A percentile compares a stretch with the other conserved stretches of the same genome.
These are phyloP conservation scores for Idaea straminata DNA, from an alignment of 2,888 invertebrate species.

Conservation along the genomic window DNA sequence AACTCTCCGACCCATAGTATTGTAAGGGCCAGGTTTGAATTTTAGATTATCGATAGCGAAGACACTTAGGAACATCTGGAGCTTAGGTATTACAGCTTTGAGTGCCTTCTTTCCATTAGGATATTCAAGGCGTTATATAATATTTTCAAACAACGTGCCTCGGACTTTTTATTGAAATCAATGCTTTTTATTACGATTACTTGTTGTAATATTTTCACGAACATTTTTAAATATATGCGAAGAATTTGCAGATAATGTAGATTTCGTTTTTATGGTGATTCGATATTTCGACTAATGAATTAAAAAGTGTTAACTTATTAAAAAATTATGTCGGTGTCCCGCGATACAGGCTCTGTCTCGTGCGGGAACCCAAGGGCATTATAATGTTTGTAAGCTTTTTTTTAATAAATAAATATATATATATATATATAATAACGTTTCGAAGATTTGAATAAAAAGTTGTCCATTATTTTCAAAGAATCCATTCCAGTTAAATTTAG, in stretches of 20 bases:
- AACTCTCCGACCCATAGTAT: neutral
- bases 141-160: neutral
- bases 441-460: too few species aligned
- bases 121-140: neutral
- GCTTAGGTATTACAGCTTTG: neutral
- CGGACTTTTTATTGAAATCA: neutral
- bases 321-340: too few species aligned
- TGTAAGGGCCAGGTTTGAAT: slow-evolving; percentile 11
- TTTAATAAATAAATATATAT: too few species aligned
- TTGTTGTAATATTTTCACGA: neutral
- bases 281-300: neutral
- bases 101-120: neutral
- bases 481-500: too few species aligned
- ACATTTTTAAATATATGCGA: neutral
- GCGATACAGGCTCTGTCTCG: too few species aligned
- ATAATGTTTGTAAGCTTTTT: too few species aligned
- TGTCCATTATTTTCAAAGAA: too few species aligned
- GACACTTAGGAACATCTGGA: slow-evolving; percentile 4
- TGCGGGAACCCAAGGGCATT: too few species aligned
- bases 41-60: slow-evolving; percentile 19
- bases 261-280: neutral
- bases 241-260: neutral
- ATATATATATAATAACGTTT: too few species aligned
- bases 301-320: neutral
- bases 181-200: neutral